Base-by-base conservation (phyloP, 2,113 vertebrate genomes). In the Tragelaphus strepsiceros region DNA sequence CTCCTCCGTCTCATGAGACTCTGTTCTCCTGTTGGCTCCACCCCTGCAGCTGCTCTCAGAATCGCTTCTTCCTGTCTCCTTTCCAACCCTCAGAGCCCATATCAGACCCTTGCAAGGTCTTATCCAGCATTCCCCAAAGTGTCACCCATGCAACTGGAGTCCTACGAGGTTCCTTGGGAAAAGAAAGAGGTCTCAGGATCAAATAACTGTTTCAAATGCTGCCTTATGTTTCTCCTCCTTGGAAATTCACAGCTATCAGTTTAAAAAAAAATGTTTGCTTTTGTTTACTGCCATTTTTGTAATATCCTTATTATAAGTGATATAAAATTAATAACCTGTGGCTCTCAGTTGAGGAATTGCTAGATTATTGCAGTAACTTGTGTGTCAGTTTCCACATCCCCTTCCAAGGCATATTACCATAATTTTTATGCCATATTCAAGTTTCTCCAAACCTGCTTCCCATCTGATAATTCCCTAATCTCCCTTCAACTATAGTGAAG, bases 371-470 rank as follows among this genome's bases (percentile, higher is more conserved):
- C 15, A 19, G 19, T 14, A n/a, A 7, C 19, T 16, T 21, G 26
- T 2, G 2, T 26, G 7, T 32, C 67, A 32, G 58, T 4, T 3
- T 6, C 7, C 1, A 0, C 2, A 8, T 19, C 26, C 30, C 15
- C 19, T 67, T 80, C 67, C 67, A 67, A 67, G 11, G 10, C 51
- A 26, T 15, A 17, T 24, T 0, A 14, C 11, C 2, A 9, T 26
- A 14, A 21, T 53, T 61, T 62, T 19, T 64, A 30, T 19, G 9
- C 56, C 49, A 15, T 17, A 21, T 49, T 49, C 19, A 49, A 54
- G 1, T 9, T 32, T 81, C 53, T 24, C 19, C 30, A 71, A 26
- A 24, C 19, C 6, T 15, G 11, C 4, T 78, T 89, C 61, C 11
- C 13, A 49, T 56, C 46, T 88, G 51, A 32, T 2, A 46, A 93